Conservation (phyloP, 2,797 vertebrate genomes). For the Mormyrops attenuatus region DNA sequence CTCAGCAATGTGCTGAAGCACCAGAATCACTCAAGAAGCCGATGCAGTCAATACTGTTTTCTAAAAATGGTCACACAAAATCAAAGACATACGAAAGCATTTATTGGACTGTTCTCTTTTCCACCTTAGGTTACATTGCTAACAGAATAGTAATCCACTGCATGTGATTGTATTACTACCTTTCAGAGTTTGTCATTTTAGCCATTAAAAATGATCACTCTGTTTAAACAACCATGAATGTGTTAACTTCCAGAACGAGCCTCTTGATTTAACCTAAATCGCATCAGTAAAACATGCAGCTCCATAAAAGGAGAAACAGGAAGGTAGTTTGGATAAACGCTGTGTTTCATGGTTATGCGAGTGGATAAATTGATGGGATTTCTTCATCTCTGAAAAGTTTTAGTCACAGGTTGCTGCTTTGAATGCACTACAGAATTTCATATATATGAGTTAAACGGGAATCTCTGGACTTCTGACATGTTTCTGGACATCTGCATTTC, state of each 20-base stretch:
- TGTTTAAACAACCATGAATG: not conserved
- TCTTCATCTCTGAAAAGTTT: not conserved
- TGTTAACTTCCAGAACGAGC: not conserved
- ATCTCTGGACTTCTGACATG: not conserved
- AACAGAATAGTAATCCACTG: not conserved
- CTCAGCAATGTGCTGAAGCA: not conserved
- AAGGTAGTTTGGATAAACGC: not conserved
- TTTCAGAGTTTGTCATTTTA: not conserved
- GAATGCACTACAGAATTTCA: not conserved
- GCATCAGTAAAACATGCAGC: not conserved
- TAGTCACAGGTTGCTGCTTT: not conserved
- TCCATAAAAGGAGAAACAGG: not conserved
- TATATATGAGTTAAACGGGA: not conserved
- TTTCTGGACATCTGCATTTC: not conserved
- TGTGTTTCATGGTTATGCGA: not conserved
- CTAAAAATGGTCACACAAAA: not conserved
- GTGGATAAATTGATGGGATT: not conserved
- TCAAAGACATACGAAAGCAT: not conserved
- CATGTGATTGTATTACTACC: not conserved
- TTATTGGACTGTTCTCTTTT: not conserved
- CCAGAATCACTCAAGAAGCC: not conserved
- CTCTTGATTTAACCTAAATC: not conserved
- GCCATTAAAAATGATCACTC: not conserved
- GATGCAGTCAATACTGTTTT: not conserved
- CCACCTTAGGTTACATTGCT: not conserved